phyloP scores from a whole-genome alignment of 2,797 vertebrate genomes.

The Eupleurogrammus muticus region DNA sequence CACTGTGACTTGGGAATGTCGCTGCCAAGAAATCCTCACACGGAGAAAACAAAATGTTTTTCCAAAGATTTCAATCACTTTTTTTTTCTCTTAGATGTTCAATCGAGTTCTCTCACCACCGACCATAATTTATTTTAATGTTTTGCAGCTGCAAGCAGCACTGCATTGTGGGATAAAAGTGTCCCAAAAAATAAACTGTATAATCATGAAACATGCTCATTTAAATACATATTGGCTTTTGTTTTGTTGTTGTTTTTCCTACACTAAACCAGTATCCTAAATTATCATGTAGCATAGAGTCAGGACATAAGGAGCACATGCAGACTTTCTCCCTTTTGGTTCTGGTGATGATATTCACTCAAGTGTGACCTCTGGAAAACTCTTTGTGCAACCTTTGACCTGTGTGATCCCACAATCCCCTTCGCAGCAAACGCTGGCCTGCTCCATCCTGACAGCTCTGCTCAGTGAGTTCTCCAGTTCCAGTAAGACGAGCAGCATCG shows the following conservation, averaged over 20 bases:
- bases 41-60: slow-evolving; percentile 11
- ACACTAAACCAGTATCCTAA: too few relatives aligned
- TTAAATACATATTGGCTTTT: neutral
- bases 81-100: slow-evolving; percentile 24
- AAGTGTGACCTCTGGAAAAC: slow-evolving; percentile 7
- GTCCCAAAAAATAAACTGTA: neutral
- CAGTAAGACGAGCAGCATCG: slow-evolving; percentile 99
- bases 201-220: slow-evolving; percentile 1
- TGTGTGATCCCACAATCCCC: neutral
- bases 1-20: neutral
- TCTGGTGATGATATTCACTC: neutral
- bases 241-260: neutral
- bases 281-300: neutral
- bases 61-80: slow-evolving; percentile 15
- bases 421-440: slow-evolving; percentile 96
- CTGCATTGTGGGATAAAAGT: neutral
- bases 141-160: slow-evolving; percentile 19
- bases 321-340: neutral
- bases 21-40: neutral
- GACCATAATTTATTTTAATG: slow-evolving; percentile 13
- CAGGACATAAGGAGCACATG: neutral
- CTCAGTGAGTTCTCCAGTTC: slow-evolving; percentile 99
- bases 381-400: slow-evolving; percentile 19
- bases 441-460: slow-evolving; percentile 97
- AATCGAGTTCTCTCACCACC: slow-evolving; percentile 14